phyloP scores from a whole-genome alignment of 2,888 invertebrate genomes.

The Torymus aiolomorphi region DNA sequence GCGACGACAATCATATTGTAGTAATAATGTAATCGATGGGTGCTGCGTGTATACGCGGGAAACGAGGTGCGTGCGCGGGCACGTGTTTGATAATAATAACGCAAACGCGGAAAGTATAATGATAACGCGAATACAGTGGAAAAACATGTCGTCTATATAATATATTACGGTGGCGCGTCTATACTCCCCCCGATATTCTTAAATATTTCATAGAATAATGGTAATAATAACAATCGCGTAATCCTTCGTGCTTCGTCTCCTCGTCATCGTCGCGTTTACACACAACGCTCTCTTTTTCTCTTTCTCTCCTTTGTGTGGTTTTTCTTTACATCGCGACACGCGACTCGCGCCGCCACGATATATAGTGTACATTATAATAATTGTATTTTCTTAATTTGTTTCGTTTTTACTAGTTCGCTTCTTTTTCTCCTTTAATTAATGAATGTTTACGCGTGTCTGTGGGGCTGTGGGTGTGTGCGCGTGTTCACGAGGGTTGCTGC shows the following conservation, averaged over 20 bases:
- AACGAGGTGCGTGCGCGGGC: too few species aligned
- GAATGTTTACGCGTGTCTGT: too few species aligned
- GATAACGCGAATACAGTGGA: too few species aligned
- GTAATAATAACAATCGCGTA: constrained; percentile 70
- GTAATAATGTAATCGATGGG: too few species aligned
- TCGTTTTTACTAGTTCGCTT: background rate
- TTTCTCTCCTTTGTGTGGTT: constrained; percentile 44
- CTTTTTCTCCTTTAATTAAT: background rate
- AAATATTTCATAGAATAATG: constrained; percentile 72
- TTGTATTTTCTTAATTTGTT: background rate
- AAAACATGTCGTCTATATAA: too few species aligned
- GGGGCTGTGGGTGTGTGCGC: too few species aligned
- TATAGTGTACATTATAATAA: background rate
- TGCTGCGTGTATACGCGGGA: too few species aligned
- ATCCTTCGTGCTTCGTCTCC: constrained; percentile 40
- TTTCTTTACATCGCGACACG: constrained; percentile 65
- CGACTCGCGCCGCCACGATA: constrained; percentile 61
- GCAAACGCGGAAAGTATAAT: too few species aligned
- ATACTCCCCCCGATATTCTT: constrained; percentile 57
- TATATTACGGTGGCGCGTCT: too few species aligned
- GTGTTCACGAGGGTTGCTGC: too few species aligned
- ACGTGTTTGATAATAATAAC: too few species aligned
- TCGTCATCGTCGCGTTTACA: too few species aligned
- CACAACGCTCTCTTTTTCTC: constrained; percentile 38
- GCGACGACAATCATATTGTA: background rate